Conservation (phyloP, 2,797 vertebrate genomes). For the Chelon auratus region DNA sequence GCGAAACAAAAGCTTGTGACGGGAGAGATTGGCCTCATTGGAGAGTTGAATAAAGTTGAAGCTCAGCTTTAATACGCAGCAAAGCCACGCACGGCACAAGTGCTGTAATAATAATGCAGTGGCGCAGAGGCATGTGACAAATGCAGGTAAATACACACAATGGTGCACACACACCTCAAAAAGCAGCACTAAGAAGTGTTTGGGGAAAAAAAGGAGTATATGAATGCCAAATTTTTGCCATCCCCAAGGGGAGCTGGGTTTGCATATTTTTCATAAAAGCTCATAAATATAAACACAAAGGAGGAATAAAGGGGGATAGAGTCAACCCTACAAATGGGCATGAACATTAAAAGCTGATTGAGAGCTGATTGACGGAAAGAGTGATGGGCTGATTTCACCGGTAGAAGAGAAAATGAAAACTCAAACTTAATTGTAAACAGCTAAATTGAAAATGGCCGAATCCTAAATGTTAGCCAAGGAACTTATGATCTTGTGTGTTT, state of each 20-base stretch:
- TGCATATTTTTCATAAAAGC: conserved; percentile 67
- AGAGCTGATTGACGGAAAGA: conserved; percentile 59
- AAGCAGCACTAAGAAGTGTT: conserved; percentile 60
- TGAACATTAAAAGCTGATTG: conserved; percentile 56
- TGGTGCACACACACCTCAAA: neutral
- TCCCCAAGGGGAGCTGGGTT: conserved; percentile 72
- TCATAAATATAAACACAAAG: conserved; percentile 70
- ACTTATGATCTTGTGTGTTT: conserved; percentile 19
- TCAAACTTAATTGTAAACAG: conserved; percentile 31
- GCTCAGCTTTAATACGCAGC: too few relatives aligned
- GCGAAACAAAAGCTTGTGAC: too few relatives aligned
- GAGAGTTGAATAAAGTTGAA: too few relatives aligned
- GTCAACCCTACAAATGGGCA: conserved; percentile 63
- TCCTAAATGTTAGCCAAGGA: conserved; percentile 25
- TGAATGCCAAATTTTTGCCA: conserved; percentile 79
- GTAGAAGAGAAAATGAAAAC: conserved; percentile 36
- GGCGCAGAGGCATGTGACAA: conserved; percentile 15
- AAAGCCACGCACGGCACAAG: too few relatives aligned
- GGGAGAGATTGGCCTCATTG: too few relatives aligned
- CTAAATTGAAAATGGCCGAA: conserved; percentile 32
- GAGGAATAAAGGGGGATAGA: conserved; percentile 62
- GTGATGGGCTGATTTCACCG: conserved; percentile 67
- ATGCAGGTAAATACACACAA: conserved; percentile 24
- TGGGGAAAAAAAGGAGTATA: conserved; percentile 68
- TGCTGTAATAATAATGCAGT: too few relatives aligned